Evolutionary conservation across 2,113 vertebrate genomes (phyloP).

Genomic region (Pteropus alecto): DNA sequence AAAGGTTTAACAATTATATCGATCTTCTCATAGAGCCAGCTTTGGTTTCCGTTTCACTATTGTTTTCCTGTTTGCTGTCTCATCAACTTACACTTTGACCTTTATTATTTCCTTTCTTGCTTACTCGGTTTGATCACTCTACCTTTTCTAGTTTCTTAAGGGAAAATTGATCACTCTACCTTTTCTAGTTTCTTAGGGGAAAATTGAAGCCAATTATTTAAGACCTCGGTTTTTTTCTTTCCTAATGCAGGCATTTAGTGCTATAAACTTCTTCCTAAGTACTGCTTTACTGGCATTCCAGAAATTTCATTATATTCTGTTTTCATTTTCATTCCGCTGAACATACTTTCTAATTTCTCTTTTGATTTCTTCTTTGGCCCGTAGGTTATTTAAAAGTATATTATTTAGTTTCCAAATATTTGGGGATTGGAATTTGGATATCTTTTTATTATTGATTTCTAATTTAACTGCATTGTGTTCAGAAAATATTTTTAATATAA

Average conservation of each 20-base stretch:
- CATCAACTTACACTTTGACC: background rate
- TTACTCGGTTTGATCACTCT: background rate
- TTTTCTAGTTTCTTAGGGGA: background rate
- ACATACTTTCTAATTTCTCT: background rate
- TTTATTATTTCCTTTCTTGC: background rate
- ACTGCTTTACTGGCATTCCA: background rate
- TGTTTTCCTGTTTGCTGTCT: background rate
- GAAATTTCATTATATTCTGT: background rate
- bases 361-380: background rate
- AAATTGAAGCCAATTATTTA: background rate
- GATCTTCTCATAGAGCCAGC: background rate
- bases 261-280: background rate
- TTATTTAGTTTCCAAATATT: background rate
- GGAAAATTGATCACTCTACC: background rate
- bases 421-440: background rate
- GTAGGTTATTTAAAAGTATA: background rate
- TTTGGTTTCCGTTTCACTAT: background rate
- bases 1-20: background rate
- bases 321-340: background rate
- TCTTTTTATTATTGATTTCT: background rate
- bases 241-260: background rate
- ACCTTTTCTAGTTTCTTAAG: background rate
- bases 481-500: background rate
- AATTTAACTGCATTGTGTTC: background rate
- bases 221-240: background rate